Base-by-base conservation (phyloP, 2,888 invertebrate genomes). In the Agrilus biguttatus region DNA sequence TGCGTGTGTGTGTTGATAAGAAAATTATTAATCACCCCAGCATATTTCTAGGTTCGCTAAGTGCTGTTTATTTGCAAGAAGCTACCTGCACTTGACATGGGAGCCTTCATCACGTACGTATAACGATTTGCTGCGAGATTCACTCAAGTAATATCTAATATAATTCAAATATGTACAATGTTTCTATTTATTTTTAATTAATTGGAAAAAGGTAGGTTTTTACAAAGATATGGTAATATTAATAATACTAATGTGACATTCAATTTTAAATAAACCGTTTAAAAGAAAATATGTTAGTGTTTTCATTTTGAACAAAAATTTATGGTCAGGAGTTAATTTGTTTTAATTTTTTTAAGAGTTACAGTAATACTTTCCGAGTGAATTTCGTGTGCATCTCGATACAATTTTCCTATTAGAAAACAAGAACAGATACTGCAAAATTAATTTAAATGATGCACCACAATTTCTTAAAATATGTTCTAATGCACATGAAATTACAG, bases 11-110 rank as follows among this genome's bases (percentile, higher is more conserved):
- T 63, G 57, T 61, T 62, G 65, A 61, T 61, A 62, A 66, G 67
- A 71, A 71, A 70, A 69, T 66, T 72, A 73, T 72, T 74, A 74
- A 74, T 73, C 67, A 69, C 70, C 70, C 70, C 71, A 74, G 73
- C 68, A 69, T 73, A 72, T 72, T 74, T 74, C 70, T 73, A 74
- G 74, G 73, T 72, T 61, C 65, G 66, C 65, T 61, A 59, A 60
- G 61, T 60, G 62, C 61, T 60, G 59, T 64, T 61, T 58, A 61
- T 59, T 61, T 60, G 59, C 62, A 62, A 62, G 63, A 61, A 58
- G 54, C 58, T 55, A 46, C 57, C 57, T 52, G 54, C 42, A 53
- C 49, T 55, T 57, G 57, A 57, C 58, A 59, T 54, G 59, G 58
- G 51, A 48, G 55, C 45, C 43, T 47, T 42, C 44, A 50, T 53